Evolutionary conservation across 2,888 invertebrate genomes (phyloP), one percentile per base, ranked within the genome.

Genomic region (Mesodorylaimus sp.): DNA sequence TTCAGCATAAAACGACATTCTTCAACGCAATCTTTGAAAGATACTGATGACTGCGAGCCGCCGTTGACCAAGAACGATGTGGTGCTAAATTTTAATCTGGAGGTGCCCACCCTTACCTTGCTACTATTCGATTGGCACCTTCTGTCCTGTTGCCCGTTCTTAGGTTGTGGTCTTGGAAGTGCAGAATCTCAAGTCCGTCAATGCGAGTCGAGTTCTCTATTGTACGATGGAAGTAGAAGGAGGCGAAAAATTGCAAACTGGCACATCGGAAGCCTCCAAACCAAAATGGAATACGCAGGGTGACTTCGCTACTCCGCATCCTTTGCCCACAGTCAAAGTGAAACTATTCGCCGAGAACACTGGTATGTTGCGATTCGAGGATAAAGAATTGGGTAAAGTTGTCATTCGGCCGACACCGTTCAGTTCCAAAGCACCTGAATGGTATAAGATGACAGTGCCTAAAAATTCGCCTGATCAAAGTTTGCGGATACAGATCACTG

Each of bases 221-320:
- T 95, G 93, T 70, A 95, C 93, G 25, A 95, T 95, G 93, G 93
- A 95, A 72, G 89, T 93, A 36, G 93, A 95, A 70, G 89, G 87
- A 56, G 88, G 89, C 27, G 91, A 93, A 67, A 93, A 93, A 69
- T 74, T 93, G 53, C 91, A 93, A 73, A 95, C 95, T 3, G 93
- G 93, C 72, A 91, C 93, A 71, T 91, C 91, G 1, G 91, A 93
- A 72, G 93, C 91, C 25, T 88, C 89, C 2, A 91, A 91, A 69
- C 93, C 93, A 47, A 86, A 86, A 79, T 95, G 93, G 93, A 93
- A 93, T 65, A 93, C 93, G 1, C 93, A 93, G 75, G 93, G 91
- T 46, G 93, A 95, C 71, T 95, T 95, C 71, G 84, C 87, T 59
- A 93, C 91, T 48, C 87, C 85, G 52, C 88, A 93, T 68, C 86